Evolutionary conservation across 2,888 invertebrate species (phyloP), one percentile per base, ranked within the genome.

Genomic region (Netelia fuscicornis): DNA sequence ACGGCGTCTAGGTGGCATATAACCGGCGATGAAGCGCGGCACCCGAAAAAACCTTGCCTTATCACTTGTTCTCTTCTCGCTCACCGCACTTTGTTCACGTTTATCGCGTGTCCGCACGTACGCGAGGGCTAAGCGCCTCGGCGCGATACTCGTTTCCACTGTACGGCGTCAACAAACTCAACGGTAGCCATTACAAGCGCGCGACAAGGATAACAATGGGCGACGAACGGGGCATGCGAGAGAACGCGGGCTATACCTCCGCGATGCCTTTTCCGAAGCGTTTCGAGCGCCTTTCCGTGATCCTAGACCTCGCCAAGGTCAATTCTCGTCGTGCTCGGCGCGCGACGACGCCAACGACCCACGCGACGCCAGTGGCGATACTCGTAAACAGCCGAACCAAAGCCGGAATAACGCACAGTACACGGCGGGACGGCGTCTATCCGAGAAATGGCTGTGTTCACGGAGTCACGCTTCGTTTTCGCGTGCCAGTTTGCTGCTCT

Each of bases 151-250:
- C 67, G 68, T 80, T 81, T 83, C 52, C 88, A 90, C 87, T 87
- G 86, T 89, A 81, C 87, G 91, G 89, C 91, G 89, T 90, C 91
- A 91, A 92, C 92, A 90, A 92, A 91, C 90, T 90, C 88, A 84
- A 78, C 88, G 90, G 91, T 90, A 87, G 92, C 92, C 92, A 92
- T 92, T 92, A 92, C 92, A 90, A 80, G 48, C 11, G 78, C 91
- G 89, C 91, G 90, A 92, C 92, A 90, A 92, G 91, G 92, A 92
- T 91, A 91, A 92, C 92, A 92, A 92, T 92, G 92, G 90, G 89
- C 90, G 91, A 87, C 84, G 78, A 80, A 77, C 75, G 70, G 62
- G 75, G 77, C 79, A 81, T 76, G 64, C 80, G 83, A 84, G 80
- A 75, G 72, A 83, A 82, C 83, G 84, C 86, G 85, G 82, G 85